Percentiles rank a stretch among this genome's conserved stretches.
phyloP scores from a whole-genome alignment of 2,797 vertebrate species.

The Choloepus didactylus region DNA sequence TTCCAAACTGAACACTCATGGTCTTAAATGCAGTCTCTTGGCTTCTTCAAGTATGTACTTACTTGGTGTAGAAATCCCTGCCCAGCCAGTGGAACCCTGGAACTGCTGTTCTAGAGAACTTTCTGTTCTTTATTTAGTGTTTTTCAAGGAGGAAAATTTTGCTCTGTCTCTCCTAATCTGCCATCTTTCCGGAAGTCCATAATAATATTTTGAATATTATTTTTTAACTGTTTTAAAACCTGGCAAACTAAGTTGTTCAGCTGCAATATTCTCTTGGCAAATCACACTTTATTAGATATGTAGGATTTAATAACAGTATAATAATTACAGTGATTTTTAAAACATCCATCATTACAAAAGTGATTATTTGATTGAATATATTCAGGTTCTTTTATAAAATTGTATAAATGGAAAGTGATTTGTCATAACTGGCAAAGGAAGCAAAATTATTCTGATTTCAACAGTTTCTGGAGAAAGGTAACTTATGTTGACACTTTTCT shows the following conservation, averaged over 20 bases:
- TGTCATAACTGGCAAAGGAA: constrained; percentile 53
- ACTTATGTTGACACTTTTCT: constrained; percentile 39
- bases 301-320: constrained; percentile 75
- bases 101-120: too few relatives aligned
- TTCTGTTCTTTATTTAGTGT: too few relatives aligned
- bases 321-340: constrained; percentile 74
- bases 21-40: too few relatives aligned
- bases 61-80: too few relatives aligned
- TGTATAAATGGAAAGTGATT: constrained; percentile 63
- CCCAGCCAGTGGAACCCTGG: too few relatives aligned
- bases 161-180: too few relatives aligned
- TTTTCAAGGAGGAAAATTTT: too few relatives aligned
- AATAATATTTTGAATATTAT: constrained; percentile 33
- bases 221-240: constrained; percentile 51
- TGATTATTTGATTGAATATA: constrained; percentile 62
- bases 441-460: constrained; percentile 65
- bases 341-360: constrained; percentile 75
- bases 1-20: too few relatives aligned
- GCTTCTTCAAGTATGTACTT: too few relatives aligned
- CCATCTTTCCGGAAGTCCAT: not conserved
- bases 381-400: constrained; percentile 31
- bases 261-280: constrained; percentile 67
- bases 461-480: constrained; percentile 47
- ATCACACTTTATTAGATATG: constrained; percentile 73
- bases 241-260: constrained; percentile 50